Evolutionary conservation across 1,140 invertebrate genomes (phyloP).

Genomic region (Drosophila grimshawi): DNA sequence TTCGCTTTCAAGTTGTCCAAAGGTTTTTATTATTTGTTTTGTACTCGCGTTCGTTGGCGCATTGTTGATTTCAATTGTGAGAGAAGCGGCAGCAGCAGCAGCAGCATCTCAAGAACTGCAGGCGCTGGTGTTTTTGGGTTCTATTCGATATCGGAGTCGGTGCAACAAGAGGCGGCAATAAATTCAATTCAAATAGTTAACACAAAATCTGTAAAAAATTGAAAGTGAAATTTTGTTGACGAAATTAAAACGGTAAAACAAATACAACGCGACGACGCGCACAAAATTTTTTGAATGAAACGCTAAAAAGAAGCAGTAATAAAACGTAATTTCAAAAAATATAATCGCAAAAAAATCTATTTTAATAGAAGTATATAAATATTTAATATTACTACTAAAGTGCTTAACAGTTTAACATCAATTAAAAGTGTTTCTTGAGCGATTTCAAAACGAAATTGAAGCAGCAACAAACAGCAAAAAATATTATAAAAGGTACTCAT

Average conservation of each 20-base stretch:
- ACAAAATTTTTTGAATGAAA: constrained; percentile 69
- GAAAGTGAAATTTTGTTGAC: constrained; percentile 71
- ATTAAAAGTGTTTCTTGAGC: constrained; percentile 62
- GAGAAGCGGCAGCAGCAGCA: constrained; percentile 46
- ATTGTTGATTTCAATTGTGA: constrained; percentile 67
- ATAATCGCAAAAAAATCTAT: constrained; percentile 15
- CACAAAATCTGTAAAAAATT: constrained; percentile 46
- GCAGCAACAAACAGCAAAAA: constrained; percentile 47
- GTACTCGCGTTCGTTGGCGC: constrained; percentile 45
- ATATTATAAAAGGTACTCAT: constrained; percentile 47
- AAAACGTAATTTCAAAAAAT: constrained; percentile 40
- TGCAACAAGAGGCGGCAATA: constrained; percentile 41
- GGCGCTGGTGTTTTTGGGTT: constrained; percentile 30
- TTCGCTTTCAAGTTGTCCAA: constrained; percentile 67
- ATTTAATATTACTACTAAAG: not conserved
- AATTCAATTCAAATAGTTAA: constrained; percentile 38
- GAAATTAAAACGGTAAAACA: constrained; percentile 67
- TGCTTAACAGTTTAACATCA: constrained; percentile 70
- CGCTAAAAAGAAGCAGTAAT: constrained; percentile 36
- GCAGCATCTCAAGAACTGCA: constrained; percentile 40
- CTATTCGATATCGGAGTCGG: constrained; percentile 29
- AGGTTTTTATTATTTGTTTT: constrained; percentile 61
- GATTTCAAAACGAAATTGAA: constrained; percentile 42
- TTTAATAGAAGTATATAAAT: constrained; percentile 17
- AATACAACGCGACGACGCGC: constrained; percentile 59